A percentile compares a stretch with the other conserved stretches of the same genome.
These are phyloP conservation scores for Formica selysi DNA, from an alignment of 1,140 invertebrate species.

Conservation along the genomic window DNA sequence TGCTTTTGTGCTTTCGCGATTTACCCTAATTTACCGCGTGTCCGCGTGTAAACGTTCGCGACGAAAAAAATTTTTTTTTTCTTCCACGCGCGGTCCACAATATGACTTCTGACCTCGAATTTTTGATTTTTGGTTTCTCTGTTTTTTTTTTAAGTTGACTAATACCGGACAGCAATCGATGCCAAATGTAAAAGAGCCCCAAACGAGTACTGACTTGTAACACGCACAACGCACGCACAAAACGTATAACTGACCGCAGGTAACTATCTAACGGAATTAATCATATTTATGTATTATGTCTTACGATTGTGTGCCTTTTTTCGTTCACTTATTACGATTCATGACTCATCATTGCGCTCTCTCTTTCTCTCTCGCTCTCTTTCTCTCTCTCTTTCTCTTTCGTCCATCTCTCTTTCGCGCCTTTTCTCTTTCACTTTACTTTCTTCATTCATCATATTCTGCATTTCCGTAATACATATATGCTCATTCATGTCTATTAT, in stretches of 20 bases:
- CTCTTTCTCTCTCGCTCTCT: conserved; percentile 42
- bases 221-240: conserved; percentile 85
- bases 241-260: conserved; percentile 84
- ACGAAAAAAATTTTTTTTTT: conserved; percentile 30
- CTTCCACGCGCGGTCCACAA: conserved; percentile 9
- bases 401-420: conserved; percentile 38
- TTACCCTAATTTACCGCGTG: conserved; percentile 37
- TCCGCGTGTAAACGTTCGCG: conserved; percentile 30
- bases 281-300: conserved; percentile 73
- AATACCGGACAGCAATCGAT: conserved; percentile 85
- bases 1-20: not conserved
- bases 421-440: conserved; percentile 56
- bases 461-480: conserved; percentile 32
- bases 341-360: conserved; percentile 68
- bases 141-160: conserved; percentile 86
- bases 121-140: conserved; percentile 85
- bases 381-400: not conserved
- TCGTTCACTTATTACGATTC: conserved; percentile 63
- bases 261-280: conserved; percentile 83
- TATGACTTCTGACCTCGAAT: conserved; percentile 75
- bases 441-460: conserved; percentile 44
- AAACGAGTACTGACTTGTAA: conserved; percentile 87
- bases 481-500: conserved; percentile 32
- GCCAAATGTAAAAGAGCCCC: conserved; percentile 85
- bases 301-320: conserved; percentile 70